phyloP scores from a whole-genome alignment of 2,888 invertebrate species.

The Nipponacmea schrenckii region DNA sequence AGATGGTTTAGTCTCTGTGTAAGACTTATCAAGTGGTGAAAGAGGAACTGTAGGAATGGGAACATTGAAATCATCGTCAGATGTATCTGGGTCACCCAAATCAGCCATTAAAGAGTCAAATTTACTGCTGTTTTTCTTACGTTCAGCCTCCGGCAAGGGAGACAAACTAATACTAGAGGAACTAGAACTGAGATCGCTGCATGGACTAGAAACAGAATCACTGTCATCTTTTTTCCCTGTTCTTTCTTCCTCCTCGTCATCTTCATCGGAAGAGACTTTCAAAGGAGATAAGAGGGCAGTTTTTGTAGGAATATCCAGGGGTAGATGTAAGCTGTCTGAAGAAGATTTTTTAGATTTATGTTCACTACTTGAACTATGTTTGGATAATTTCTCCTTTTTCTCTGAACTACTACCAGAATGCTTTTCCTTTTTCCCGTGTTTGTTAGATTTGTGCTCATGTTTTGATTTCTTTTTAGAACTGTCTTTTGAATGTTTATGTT shows the following conservation, averaged over 20 bases:
- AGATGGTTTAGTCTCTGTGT: slow-evolving; percentile 3
- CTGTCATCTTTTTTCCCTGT: slow-evolving; percentile 21
- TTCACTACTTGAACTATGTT: not conserved
- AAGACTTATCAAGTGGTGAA: slow-evolving; percentile 20
- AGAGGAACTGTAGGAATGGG: slow-evolving; percentile 17
- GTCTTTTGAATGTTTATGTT: slow-evolving; percentile 12
- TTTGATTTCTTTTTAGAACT: slow-evolving; percentile 14
- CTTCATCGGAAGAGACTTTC: slow-evolving; percentile 29
- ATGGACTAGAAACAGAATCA: slow-evolving; percentile 20
- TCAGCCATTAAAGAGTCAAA: slow-evolving; percentile 20
- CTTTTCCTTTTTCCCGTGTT: slow-evolving; percentile 21
- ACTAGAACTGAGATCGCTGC: slow-evolving; percentile 9
- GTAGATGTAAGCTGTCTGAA: slow-evolving; percentile 1
- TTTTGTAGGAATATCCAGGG: not conserved
- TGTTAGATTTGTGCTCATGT: slow-evolving; percentile 15
- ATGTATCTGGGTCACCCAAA: slow-evolving; percentile 15
- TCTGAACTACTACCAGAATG: slow-evolving; percentile 7
- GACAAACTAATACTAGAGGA: slow-evolving; percentile 6
- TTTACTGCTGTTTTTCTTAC: slow-evolving; percentile 8
- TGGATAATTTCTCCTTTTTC: not conserved
- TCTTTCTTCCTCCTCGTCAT: slow-evolving; percentile 26
- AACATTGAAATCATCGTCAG: slow-evolving; percentile 23
- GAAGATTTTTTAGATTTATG: slow-evolving; percentile 3
- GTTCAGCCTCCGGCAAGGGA: slow-evolving; percentile 1
- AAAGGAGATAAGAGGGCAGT: slow-evolving; percentile 17